Conservation (phyloP, 2,113 vertebrate genomes). For the Halcyon senegalensis region DNA sequence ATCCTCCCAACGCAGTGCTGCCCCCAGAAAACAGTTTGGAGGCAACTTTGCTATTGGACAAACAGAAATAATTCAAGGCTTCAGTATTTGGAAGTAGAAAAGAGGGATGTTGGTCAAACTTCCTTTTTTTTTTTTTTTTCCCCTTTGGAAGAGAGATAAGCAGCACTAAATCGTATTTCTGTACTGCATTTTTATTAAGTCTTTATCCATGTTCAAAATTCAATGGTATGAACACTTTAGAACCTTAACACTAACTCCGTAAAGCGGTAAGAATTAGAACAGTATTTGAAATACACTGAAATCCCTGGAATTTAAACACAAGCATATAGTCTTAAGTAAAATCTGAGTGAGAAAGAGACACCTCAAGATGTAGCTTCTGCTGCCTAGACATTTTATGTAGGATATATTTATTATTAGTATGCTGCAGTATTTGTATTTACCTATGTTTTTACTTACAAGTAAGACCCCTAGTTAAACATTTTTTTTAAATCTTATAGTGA, state of each 20-base stretch:
- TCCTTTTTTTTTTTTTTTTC: not conserved
- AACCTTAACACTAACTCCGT: not conserved
- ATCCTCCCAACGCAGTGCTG: not conserved
- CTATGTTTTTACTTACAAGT: not conserved
- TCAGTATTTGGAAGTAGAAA: not conserved
- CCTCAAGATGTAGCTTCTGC: not conserved
- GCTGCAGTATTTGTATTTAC: not conserved
- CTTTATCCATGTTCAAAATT: not conserved
- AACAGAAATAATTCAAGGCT: not conserved
- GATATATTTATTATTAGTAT: not conserved
- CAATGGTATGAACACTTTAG: not conserved
- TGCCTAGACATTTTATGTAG: not conserved
- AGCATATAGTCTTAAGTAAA: not conserved
- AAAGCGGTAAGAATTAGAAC: not conserved
- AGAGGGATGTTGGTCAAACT: not conserved
- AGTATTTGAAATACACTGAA: not conserved
- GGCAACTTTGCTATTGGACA: not conserved
- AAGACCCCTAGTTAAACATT: not conserved
- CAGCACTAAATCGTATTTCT: not conserved
- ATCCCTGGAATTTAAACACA: not conserved
- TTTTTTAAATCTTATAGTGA: not conserved
- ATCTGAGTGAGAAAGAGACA: not conserved
- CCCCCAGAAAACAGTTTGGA: not conserved
- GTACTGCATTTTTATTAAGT: not conserved
- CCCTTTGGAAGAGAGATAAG: not conserved